A percentile compares a stretch with the other conserved stretches of the same genome.
Conservation (phyloP, 2,888 invertebrate genomes). For the Caenorhabditis sp. region DNA sequence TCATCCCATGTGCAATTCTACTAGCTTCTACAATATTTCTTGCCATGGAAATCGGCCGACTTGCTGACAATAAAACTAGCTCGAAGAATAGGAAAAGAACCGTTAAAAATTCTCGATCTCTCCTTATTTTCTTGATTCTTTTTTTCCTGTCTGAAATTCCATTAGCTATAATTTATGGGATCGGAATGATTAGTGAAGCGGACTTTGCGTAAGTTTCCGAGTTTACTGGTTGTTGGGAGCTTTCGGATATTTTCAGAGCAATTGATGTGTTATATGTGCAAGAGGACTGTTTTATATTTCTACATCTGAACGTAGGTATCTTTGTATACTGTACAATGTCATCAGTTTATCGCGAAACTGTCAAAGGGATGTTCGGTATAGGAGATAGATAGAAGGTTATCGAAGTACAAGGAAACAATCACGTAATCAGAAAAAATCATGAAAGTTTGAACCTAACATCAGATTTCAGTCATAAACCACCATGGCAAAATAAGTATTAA, state of each 20-base stretch:
- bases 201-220: constrained; percentile 10
- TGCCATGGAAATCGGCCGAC: not conserved
- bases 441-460: too few species aligned
- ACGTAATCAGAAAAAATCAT: too few species aligned
- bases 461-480: too few species aligned
- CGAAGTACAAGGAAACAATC: too few species aligned
- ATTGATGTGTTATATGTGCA: not conserved
- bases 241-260: not conserved
- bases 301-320: not conserved
- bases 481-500: too few species aligned
- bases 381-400: not conserved
- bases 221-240: not conserved
- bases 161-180: constrained; percentile 4
- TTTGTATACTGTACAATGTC: not conserved
- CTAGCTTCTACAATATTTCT: constrained; percentile 7
- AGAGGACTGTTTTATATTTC: not conserved
- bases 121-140: constrained; percentile 1
- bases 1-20: constrained; percentile 3
- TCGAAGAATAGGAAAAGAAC: not conserved
- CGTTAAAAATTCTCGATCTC: not conserved
- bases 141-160: constrained; percentile 8
- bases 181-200: constrained; percentile 7
- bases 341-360: not conserved
- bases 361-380: not conserved
- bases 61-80: not conserved